These are phyloP conservation scores for Napeogenes inachia DNA, from an alignment of 2,888 invertebrate genomes.

Conservation along the genomic window DNA sequence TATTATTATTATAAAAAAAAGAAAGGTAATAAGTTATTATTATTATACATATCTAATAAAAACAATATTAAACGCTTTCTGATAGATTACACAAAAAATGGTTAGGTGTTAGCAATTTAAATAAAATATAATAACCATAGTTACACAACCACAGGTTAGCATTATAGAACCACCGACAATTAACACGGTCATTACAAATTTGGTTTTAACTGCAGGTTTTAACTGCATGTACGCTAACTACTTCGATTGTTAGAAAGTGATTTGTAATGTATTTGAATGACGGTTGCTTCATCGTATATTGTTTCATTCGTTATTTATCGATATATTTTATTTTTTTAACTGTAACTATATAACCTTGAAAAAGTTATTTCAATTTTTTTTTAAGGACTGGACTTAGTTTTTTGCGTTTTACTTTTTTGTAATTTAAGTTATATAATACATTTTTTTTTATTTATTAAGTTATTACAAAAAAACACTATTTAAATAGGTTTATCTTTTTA, in stretches of 20 bases:
- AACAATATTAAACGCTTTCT: neutral
- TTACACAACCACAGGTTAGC: neutral
- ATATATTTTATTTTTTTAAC: neutral
- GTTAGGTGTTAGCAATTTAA: neutral
- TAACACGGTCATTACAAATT: neutral
- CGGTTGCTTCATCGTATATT: neutral
- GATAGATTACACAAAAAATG: neutral
- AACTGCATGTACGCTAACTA: neutral
- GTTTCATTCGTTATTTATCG: neutral
- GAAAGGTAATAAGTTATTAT: no score
- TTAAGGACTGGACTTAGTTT: no score
- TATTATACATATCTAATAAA: no score
- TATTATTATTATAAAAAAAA: no score
- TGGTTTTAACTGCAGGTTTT: neutral
- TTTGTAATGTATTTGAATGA: neutral
- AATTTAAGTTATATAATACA: no score
- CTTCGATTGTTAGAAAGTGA: neutral
- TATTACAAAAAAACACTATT: no score
- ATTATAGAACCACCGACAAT: neutral
- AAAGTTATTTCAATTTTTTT: no score
- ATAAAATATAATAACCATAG: neutral
- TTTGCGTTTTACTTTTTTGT: no score
- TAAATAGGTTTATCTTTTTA: no score
- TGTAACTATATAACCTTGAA: no score
- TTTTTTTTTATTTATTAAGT: no score